phyloP scores from a whole-genome alignment of 2,797 vertebrate genomes.

The Loris lydekkerianus region DNA sequence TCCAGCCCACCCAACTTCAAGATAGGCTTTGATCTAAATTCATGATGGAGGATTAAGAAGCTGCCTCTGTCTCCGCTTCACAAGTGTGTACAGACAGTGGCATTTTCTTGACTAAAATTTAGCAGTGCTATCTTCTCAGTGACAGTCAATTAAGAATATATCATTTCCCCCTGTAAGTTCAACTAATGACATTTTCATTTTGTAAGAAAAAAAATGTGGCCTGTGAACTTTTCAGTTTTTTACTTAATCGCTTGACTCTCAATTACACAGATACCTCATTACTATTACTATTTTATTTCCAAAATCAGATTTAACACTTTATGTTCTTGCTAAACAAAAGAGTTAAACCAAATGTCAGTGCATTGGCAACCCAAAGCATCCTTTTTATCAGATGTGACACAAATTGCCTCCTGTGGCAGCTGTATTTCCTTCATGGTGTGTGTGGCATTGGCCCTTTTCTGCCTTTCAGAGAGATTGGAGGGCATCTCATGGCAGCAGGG shows the following conservation, averaged over 20 bases:
- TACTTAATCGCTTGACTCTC: slow-evolving; percentile 9
- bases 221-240: background rate
- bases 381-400: background rate
- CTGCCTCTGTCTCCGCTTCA: background rate
- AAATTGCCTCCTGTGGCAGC: slow-evolving; percentile 15
- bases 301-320: slow-evolving; percentile 40
- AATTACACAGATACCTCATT: slow-evolving; percentile 7
- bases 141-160: background rate
- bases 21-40: background rate
- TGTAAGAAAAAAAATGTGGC: slow-evolving; percentile 53
- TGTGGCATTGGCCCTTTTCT: background rate
- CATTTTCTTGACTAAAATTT: slow-evolving; percentile 42
- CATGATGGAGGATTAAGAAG: background rate
- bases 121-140: slow-evolving; percentile 15
- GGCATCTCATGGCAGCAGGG: background rate
- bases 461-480: slow-evolving; percentile 7
- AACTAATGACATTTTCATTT: slow-evolving; percentile 38
- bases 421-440: background rate
- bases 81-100: background rate
- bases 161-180: background rate
- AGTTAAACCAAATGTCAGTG: slow-evolving; percentile 34
- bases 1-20: background rate
- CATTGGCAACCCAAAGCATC: background rate
- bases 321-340: slow-evolving; percentile 46
- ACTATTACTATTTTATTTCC: slow-evolving; percentile 50